Conservation (phyloP, 1,140 invertebrate genomes). For the Cotesia vestalis region DNA sequence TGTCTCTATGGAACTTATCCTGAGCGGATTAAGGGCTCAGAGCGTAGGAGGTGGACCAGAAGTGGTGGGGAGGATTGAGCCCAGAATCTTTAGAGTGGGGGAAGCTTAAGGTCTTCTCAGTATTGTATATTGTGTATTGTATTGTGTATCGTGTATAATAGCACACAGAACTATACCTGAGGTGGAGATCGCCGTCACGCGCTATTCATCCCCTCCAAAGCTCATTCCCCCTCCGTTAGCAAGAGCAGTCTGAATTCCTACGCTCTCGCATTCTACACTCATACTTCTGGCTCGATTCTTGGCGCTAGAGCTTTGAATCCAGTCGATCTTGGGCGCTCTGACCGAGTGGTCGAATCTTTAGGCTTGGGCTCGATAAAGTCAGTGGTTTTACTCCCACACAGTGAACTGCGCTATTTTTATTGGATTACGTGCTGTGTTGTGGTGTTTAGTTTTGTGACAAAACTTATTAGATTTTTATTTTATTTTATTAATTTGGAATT, state of each 20-base stretch:
- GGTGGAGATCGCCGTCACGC: slow-evolving; percentile 61
- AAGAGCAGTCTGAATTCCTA: slow-evolving; percentile 52
- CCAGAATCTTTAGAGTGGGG: slow-evolving; percentile 49
- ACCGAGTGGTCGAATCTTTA: slow-evolving; percentile 50
- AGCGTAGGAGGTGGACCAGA: neutral
- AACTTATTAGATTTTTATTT: neutral
- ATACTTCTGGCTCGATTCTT: slow-evolving; percentile 33
- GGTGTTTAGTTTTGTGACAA: slow-evolving; percentile 13
- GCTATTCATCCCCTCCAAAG: slow-evolving; percentile 51
- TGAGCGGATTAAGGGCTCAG: neutral
- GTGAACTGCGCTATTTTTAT: neutral
- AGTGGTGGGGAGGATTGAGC: slow-evolving; percentile 36
- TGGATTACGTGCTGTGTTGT: slow-evolving; percentile 39
- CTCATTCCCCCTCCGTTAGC: slow-evolving; percentile 26
- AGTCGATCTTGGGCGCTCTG: slow-evolving; percentile 59
- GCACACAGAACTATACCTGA: neutral
- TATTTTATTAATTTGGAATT: neutral
- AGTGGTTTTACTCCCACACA: no score
- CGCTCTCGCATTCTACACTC: slow-evolving; percentile 50
- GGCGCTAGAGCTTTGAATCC: slow-evolving; percentile 43
- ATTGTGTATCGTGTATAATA: no score
- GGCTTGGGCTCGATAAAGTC: slow-evolving; percentile 14
- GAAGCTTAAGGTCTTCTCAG: neutral
- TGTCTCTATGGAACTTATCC: no score
- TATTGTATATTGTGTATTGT: no score